Evolutionary conservation across 2,888 invertebrate genomes (phyloP), one percentile per base, ranked within the genome.

Genomic region (Lepidocyrtoides sp.): DNA sequence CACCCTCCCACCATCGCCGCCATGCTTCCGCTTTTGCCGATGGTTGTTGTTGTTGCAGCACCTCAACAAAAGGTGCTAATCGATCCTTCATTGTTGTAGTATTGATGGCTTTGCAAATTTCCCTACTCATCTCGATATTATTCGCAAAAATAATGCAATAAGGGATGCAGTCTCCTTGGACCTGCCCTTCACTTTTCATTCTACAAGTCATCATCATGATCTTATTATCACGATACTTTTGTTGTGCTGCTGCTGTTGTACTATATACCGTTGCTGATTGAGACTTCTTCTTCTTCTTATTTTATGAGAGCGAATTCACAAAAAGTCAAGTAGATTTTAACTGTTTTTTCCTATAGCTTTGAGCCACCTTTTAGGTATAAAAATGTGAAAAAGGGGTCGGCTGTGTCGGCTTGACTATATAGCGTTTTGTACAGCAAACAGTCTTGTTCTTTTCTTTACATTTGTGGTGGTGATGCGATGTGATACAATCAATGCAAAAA

Each of bases 171-270:
- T 77, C 83, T 69, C 83, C 83, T 84, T 84, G 83, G 83, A 84
- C 83, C 83, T 84, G 66, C 83, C 85, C 72, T 75, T 85, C 57
- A 85, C 85, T 69, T 85, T 57, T 51, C 75, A 72, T 41, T 36
- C 57, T 63, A 63, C 12, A 82, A 83, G 32, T 77, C 51, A 51
- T 77, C 77, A 51, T 77, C 51, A 48, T 44, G 26, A 26, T 51
- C 23, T n/a, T n/a, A 17, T 75, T n/a, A 84, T 84, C 84, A 84
- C 17, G 36, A 75, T 17, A 32, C 17, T 17, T 54, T 17, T 72
- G 14, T 10, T 69, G 8, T 12, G 4, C 48, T 54, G 2, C 17
- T 51, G n/a, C 20, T 44, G 72, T 17, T 36, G 8, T 23, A 48
- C 26, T 48, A 20, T 23, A 48, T 12, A 32, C n/a, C 32, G 14